phyloP scores from a whole-genome alignment of 1,140 invertebrate genomes.

The Aplysia californica region DNA sequence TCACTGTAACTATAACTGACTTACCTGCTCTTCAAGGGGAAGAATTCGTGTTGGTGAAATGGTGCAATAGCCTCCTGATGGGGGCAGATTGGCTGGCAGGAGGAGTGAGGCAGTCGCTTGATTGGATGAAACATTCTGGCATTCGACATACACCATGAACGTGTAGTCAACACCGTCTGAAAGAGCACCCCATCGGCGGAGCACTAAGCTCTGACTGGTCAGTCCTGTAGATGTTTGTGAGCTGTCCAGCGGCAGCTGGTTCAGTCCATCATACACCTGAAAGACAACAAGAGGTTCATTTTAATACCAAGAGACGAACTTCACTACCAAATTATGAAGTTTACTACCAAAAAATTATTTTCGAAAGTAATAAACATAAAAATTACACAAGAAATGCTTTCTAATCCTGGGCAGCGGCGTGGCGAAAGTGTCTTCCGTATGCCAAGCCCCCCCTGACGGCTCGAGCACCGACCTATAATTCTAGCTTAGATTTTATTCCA shows the following conservation, averaged over 20 bases:
- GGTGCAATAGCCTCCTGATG: slow-evolving; percentile 41
- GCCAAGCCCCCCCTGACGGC: background rate
- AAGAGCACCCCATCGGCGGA: slow-evolving; percentile 41
- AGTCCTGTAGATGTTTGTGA: slow-evolving; percentile 25
- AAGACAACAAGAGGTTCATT: too few relatives aligned
- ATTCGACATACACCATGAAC: slow-evolving; percentile 38
- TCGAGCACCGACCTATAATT: background rate
- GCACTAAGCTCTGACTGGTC: slow-evolving; percentile 30
- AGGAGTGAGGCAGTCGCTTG: slow-evolving; percentile 29
- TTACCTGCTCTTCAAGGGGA: slow-evolving; percentile 33
- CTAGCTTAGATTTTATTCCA: too few relatives aligned
- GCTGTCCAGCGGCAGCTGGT: background rate
- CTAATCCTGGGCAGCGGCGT: too few relatives aligned
- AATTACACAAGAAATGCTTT: too few relatives aligned
- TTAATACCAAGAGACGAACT: too few relatives aligned
- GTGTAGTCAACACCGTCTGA: slow-evolving; percentile 37
- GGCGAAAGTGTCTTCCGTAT: too few relatives aligned
- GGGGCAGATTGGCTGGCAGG: slow-evolving; percentile 39
- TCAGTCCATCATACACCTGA: slow-evolving; percentile 7
- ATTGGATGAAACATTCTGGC: background rate
- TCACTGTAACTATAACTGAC: too few relatives aligned
- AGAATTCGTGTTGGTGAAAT: slow-evolving; percentile 28
- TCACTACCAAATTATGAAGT: too few relatives aligned
- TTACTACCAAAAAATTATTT: too few relatives aligned
- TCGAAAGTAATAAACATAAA: too few relatives aligned